These are phyloP conservation scores for Suillia variegata DNA, from an alignment of 2,888 invertebrate genomes.

Conservation along the genomic window DNA sequence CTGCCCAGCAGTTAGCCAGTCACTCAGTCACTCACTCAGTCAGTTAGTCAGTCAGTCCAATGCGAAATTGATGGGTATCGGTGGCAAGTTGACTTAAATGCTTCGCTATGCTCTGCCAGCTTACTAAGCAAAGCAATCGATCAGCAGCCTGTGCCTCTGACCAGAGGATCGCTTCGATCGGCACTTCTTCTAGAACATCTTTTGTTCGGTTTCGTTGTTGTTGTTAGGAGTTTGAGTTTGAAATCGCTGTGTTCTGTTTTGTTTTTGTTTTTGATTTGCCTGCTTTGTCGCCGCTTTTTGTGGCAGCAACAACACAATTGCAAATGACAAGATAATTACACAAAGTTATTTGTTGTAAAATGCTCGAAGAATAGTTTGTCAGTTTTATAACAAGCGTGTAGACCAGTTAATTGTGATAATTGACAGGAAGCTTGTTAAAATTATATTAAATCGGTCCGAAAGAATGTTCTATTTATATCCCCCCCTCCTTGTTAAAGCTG, in stretches of 20 bases:
- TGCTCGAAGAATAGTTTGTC: slow-evolving; percentile 6
- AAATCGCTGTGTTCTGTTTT: background rate
- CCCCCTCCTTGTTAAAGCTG: too few relatives aligned
- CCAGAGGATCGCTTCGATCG: background rate
- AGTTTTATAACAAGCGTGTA: background rate
- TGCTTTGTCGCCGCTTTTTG: background rate
- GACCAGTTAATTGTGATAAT: too few relatives aligned
- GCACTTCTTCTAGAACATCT: background rate
- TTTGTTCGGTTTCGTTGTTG: background rate
- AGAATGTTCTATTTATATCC: too few relatives aligned
- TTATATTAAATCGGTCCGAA: too few relatives aligned
- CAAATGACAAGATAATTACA: slow-evolving; percentile 24
- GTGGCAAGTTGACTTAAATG: background rate
- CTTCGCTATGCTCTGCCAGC: background rate
- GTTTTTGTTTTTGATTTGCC: background rate
- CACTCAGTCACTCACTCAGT: too few relatives aligned
- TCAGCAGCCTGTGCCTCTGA: background rate
- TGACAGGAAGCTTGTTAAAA: background rate
- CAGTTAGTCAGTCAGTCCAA: too few relatives aligned
- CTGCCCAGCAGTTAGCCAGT: too few relatives aligned
- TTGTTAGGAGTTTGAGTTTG: too few relatives aligned
- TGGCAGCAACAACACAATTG: slow-evolving; percentile 10
- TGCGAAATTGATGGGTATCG: background rate
- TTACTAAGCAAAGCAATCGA: slow-evolving; percentile 1
- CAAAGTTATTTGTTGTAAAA: slow-evolving; percentile 4